A percentile compares a stretch with the other conserved stretches of the same genome.
phyloP scores from a whole-genome alignment of 2,113 vertebrate genomes.

The Paratilapia polleni region DNA sequence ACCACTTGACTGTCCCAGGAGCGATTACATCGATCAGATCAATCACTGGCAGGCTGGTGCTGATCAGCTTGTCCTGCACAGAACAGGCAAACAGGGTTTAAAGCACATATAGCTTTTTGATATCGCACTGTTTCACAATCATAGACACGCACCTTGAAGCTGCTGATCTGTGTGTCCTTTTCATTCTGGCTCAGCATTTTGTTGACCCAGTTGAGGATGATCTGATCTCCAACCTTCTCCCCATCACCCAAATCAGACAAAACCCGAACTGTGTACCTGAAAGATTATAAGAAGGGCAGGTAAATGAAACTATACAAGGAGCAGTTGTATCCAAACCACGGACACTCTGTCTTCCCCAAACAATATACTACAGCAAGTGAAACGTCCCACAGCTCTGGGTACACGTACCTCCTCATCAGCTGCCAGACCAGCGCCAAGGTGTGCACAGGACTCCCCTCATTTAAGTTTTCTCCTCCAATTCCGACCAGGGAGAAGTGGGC shows the following conservation, averaged over 20 bases:
- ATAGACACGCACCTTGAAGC: conserved; percentile 88
- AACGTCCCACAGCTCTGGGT: not conserved
- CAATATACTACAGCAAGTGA: not conserved
- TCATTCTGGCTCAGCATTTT: conserved; percentile 83
- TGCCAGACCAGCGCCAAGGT: conserved; percentile 96
- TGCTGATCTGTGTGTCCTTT: conserved; percentile 88
- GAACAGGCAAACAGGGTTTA: not conserved
- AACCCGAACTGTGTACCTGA: conserved; percentile 92
- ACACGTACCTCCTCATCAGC: conserved; percentile 91
- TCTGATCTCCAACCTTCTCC: conserved; percentile 90
- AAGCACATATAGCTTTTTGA: not conserved
- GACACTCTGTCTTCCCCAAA: not conserved
- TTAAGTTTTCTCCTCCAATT: conserved; percentile 92
- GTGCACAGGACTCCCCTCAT: conserved; percentile 89
- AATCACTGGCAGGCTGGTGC: conserved; percentile 93
- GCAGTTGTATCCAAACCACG: not conserved
- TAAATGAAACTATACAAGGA: not conserved
- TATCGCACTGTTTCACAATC: not conserved
- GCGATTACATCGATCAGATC: conserved; percentile 94
- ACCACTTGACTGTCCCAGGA: conserved; percentile 87
- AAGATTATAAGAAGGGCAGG: not conserved
- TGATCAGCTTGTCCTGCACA: conserved; percentile 90
- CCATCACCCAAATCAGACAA: conserved; percentile 92
- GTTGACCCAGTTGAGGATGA: conserved; percentile 97
- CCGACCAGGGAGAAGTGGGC: conserved; percentile 96